Base-by-base conservation (phyloP, 2,888 invertebrate species). In the Peribatodes rhomboidaria region DNA sequence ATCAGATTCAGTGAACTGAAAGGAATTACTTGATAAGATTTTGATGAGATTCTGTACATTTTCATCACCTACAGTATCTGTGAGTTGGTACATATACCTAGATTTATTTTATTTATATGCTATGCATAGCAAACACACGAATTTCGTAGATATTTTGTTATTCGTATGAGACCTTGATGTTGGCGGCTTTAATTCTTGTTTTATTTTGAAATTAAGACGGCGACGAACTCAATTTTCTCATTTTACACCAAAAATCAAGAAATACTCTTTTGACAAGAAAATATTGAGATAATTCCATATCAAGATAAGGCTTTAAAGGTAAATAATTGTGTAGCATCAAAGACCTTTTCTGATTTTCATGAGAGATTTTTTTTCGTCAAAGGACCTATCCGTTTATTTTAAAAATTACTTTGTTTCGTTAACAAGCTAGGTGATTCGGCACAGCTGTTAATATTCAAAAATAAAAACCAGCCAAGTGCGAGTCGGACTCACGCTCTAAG, bases 281-380 rank as follows among this genome's bases (percentile, higher is more conserved):
- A 35, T 50, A 33, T 50, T 50, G 35, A 50, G 13, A 50, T 35
- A 14, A 50, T 50, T 50, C 2, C 6, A 4, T 2, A 13, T 2
- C 11, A 13, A 35, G 18, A 35, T 33, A 33, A 49, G 22, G 9
- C n/a, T 27, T 11, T 16, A 16, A 18, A 27, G 16, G 35, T 39
- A 13, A 54, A 42, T 41, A 39, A 41, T 53, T 41, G n/a, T 39
- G 14, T 39, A 27, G 27, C 37, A n/a, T 52, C 37, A 39, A 37
- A 52, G 37, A 20, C 22, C n/a, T n/a, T 39, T 39, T 47, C 27
- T 27, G 3, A 47, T 31, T 47, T 27, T 47, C 14, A 14, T 31
- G 10, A 14, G 11, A 20, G 14, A 31, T 47, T 27, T 14, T 14
- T 10, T 47, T 44, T 6, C 9, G 14, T 31, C 31, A 47, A 47